Percentiles rank a stretch among this genome's conserved stretches.
Conservation (phyloP, 2,888 invertebrate species). For the Synanthedon vespiformis region DNA sequence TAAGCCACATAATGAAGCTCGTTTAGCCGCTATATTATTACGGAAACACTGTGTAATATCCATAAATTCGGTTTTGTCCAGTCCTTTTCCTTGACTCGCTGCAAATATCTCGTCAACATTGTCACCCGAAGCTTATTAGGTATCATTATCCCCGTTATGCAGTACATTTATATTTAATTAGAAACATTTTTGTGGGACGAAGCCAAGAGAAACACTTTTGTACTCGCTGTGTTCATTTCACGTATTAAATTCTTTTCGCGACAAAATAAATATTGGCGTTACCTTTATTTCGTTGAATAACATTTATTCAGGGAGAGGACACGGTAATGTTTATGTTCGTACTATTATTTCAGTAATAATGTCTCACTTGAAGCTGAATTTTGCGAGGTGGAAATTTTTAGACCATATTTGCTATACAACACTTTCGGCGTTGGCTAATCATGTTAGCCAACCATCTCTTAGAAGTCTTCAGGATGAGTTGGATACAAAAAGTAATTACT, state of each 20-base stretch:
- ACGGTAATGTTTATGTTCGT: background rate
- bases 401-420: too few species aligned
- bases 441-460: too few species aligned
- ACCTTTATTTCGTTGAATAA: slow-evolving; percentile 23
- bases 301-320: slow-evolving; percentile 19
- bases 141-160: slow-evolving; percentile 27
- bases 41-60: slow-evolving; percentile 23
- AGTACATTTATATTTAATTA: slow-evolving; percentile 25
- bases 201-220: slow-evolving; percentile 6
- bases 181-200: slow-evolving; percentile 15
- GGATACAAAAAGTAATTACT: too few species aligned
- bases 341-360: too few species aligned
- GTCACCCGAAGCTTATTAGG: slow-evolving; percentile 32
- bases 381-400: too few species aligned
- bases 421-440: too few species aligned
- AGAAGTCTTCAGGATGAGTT: too few species aligned
- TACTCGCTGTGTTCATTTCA: slow-evolving; percentile 3
- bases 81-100: slow-evolving; percentile 21
- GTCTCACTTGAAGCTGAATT: too few species aligned
- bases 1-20: slow-evolving; percentile 4
- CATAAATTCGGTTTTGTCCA: slow-evolving; percentile 31
- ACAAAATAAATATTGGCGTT: slow-evolving; percentile 21
- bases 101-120: slow-evolving; percentile 22
- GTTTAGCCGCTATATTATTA: slow-evolving; percentile 14
- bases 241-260: slow-evolving; percentile 7